Conservation (phyloP, 2,113 vertebrate species). For the Scalopus aquaticus region DNA sequence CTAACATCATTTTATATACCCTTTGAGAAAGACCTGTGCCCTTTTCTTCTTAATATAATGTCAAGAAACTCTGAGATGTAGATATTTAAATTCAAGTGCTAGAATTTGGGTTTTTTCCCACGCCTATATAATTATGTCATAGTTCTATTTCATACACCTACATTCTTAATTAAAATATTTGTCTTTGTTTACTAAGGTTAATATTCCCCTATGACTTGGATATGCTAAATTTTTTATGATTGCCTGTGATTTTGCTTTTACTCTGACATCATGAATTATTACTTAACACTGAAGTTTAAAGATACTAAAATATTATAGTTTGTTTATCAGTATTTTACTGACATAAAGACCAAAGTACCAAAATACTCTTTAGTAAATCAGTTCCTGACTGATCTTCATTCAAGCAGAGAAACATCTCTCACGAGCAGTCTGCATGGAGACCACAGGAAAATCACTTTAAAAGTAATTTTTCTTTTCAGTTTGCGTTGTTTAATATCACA, state of each 20-base stretch:
- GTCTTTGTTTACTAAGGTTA: constrained; percentile 56
- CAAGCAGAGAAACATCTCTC: constrained; percentile 45
- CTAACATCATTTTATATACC: neutral
- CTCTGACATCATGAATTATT: constrained; percentile 21
- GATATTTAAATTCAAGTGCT: neutral
- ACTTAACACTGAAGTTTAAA: constrained; percentile 42
- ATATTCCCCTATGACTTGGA: constrained; percentile 43
- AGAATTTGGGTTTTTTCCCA: neutral
- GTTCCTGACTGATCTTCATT: constrained; percentile 13
- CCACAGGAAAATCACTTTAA: constrained; percentile 53
- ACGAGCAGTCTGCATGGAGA: constrained; percentile 13
- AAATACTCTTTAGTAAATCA: constrained; percentile 15
- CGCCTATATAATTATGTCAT: neutral
- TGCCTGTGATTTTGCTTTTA: constrained; percentile 50
- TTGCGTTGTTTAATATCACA: constrained; percentile 47
- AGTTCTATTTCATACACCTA: constrained; percentile 36
- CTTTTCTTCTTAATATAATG: neutral
- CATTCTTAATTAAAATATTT: constrained; percentile 59
- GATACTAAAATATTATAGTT: constrained; percentile 37
- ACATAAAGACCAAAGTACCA: constrained; percentile 37
- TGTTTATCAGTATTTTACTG: constrained; percentile 41
- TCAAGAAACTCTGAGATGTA: constrained; percentile 9
- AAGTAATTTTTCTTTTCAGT: constrained; percentile 47
- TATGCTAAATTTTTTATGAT: constrained; percentile 43
- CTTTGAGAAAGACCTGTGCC: neutral